These are phyloP conservation scores for Epicauta chinensis DNA, from an alignment of 1,140 invertebrate species.

Conservation along the genomic window DNA sequence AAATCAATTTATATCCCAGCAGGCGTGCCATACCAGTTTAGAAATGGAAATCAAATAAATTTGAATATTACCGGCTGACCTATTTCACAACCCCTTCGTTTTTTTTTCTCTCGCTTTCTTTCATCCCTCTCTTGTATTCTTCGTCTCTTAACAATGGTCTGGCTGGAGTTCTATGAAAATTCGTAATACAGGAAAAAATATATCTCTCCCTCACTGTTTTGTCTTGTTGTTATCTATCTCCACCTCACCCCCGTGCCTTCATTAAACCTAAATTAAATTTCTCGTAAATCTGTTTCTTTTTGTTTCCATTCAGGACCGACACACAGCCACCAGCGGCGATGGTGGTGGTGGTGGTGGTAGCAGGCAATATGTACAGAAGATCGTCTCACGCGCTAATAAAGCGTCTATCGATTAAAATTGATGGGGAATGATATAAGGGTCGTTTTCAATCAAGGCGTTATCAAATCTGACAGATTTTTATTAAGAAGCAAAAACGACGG, in stretches of 20 bases:
- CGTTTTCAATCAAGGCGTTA: too few relatives aligned
- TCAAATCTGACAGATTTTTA: too few relatives aligned
- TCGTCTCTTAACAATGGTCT: not conserved
- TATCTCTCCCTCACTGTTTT: not conserved
- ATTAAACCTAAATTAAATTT: conserved; percentile 9
- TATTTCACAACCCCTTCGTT: conserved; percentile 12
- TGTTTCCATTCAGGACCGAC: not conserved
- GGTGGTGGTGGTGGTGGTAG: too few relatives aligned
- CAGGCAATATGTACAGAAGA: too few relatives aligned
- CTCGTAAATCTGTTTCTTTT: conserved; percentile 14
- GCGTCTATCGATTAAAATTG: too few relatives aligned
- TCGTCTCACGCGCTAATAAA: too few relatives aligned
- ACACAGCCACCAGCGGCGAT: too few relatives aligned
- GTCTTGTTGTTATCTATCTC: not conserved
- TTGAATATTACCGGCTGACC: conserved; percentile 23
- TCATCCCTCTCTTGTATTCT: not conserved
- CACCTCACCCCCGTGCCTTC: not conserved
- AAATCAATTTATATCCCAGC: conserved; percentile 21
- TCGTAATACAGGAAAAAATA: not conserved
- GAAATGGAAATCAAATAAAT: conserved; percentile 25
- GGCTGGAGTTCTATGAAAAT: not conserved
- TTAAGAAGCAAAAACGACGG: too few relatives aligned
- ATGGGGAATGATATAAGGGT: too few relatives aligned
- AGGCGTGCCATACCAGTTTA: conserved; percentile 17
- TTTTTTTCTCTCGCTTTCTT: conserved; percentile 1